These are phyloP conservation scores for Hofmannophila pseudospretella DNA, from an alignment of 2,888 invertebrate species.

Conservation along the genomic window DNA sequence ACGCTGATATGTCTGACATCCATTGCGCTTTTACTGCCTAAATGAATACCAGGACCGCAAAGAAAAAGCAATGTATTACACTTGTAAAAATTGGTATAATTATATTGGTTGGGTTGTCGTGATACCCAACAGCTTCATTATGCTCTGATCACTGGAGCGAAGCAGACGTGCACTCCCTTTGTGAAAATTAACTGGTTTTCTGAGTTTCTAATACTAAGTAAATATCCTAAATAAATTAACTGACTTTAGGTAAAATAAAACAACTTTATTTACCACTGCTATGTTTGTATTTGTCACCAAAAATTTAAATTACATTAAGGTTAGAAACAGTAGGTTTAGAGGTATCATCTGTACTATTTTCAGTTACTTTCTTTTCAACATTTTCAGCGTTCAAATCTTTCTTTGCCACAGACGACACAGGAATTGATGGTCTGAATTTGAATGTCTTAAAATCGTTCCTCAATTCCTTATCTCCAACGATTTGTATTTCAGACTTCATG, in stretches of 20 bases:
- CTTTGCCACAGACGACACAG: constrained; percentile 29
- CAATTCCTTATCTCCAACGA: constrained; percentile 48
- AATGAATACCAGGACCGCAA: not conserved
- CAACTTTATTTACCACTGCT: not conserved
- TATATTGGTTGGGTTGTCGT: not conserved
- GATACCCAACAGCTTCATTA: constrained; percentile 24
- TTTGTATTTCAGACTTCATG: constrained; percentile 36
- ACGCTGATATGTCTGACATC: constrained; percentile 21
- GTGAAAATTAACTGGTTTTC: not conserved
- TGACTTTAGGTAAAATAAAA: not conserved
- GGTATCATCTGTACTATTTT: constrained; percentile 13
- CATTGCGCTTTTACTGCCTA: constrained; percentile 15
- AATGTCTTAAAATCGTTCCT: constrained; percentile 32
- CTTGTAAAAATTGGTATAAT: too few relatives aligned
- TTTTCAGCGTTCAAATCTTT: constrained; percentile 39
- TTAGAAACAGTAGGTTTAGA: constrained; percentile 18
- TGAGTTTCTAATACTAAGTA: not conserved
- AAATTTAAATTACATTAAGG: constrained; percentile 27
- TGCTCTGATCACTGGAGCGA: constrained; percentile 15
- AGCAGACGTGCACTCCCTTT: constrained; percentile 12
- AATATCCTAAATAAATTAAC: not conserved
- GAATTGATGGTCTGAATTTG: constrained; percentile 17
- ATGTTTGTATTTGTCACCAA: constrained; percentile 6
- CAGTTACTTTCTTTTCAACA: constrained; percentile 20
- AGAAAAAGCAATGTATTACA: not conserved